A percentile compares a stretch with the other conserved stretches of the same genome.
Evolutionary conservation across 2,797 vertebrate species (phyloP).

Genomic region (Denticeps clupeoides): DNA sequence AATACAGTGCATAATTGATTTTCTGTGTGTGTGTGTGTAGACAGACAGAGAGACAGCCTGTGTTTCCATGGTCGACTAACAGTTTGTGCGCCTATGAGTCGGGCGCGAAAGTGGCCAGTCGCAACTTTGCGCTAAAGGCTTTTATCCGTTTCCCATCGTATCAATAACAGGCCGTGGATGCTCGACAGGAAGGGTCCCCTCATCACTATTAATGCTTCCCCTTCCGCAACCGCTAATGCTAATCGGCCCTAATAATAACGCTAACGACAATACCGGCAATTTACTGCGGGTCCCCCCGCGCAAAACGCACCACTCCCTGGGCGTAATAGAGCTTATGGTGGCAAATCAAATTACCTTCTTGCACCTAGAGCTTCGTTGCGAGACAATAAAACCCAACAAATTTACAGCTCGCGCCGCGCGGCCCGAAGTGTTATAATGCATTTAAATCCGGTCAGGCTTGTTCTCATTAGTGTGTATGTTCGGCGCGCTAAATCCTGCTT

Average conservation of each 20-base stretch:
- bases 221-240: constrained; percentile 33
- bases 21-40: constrained; percentile 28
- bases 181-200: constrained; percentile 22
- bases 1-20: constrained; percentile 32
- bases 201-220: constrained; percentile 31
- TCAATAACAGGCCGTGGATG: constrained; percentile 27
- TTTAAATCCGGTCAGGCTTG: constrained; percentile 49
- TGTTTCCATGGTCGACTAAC: constrained; percentile 32
- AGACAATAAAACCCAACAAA: constrained; percentile 31
- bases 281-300: constrained; percentile 5
- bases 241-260: too few species aligned
- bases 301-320: neutral
- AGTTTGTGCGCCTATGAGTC: constrained; percentile 29
- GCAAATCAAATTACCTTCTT: constrained; percentile 32
- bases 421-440: constrained; percentile 31
- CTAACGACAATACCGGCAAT: too few species aligned
- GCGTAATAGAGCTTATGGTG: constrained; percentile 35
- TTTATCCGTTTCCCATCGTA: constrained; percentile 28
- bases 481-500: constrained; percentile 35
- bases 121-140: constrained; percentile 10
- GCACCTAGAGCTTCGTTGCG: constrained; percentile 8
- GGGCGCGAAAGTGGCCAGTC: constrained; percentile 12
- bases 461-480: constrained; percentile 49
- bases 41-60: neutral
- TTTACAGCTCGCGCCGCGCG: too few species aligned